Evolutionary conservation across 2,113 vertebrate genomes (phyloP), one percentile per base, ranked within the genome.

Genomic region (Cettia cetti): DNA sequence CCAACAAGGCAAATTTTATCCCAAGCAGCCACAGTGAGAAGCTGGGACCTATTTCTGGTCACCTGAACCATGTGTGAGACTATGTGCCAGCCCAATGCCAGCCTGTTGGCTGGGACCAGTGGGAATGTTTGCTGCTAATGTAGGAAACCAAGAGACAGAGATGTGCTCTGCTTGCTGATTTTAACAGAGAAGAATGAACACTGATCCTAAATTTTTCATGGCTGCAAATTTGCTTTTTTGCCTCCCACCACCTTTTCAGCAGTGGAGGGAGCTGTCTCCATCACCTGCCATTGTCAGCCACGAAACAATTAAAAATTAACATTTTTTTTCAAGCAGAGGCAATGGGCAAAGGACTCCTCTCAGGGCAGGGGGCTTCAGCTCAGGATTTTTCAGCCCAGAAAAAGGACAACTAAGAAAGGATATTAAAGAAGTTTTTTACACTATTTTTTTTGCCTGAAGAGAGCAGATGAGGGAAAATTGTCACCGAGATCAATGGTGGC

Each of bases 101-200:
- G n/a, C 13, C 33, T 71, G 8, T 59, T 63, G 75, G 20, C 21
- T 50, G 42, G 56, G 57, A 52, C 24, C 49, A 65, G n/a, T 15
- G 40, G 68, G 37, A 49, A 81, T 28, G 13, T 28, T 74, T 77
- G 24, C 24, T 74, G 35, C 49, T 64, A 2, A 21, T 26, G n/a
- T 30, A 9, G 23, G 28, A 74, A 54, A 13, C 0, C 21, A 18
- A 40, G 27, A 77, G 39, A 39, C 2, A 0, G 11, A 76, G 45
- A 61, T 5, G 2, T 81, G 52, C 13, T 87, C 13, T 15, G 11
- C 7, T 65, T 83, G 66, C 54, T 80, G 50, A 64, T 89, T 94
- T 90, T 31, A 65, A 49, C 15, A n/a, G n/a, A 64, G 65, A 31
- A 80, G 22, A 71, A 76, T 0, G 1, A 93, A 57, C 13, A 28